A percentile compares a stretch with the other conserved stretches of the same genome.
These are phyloP conservation scores for Forbesichthys papilliferus DNA, from an alignment of 2,113 vertebrate species.

Conservation along the genomic window DNA sequence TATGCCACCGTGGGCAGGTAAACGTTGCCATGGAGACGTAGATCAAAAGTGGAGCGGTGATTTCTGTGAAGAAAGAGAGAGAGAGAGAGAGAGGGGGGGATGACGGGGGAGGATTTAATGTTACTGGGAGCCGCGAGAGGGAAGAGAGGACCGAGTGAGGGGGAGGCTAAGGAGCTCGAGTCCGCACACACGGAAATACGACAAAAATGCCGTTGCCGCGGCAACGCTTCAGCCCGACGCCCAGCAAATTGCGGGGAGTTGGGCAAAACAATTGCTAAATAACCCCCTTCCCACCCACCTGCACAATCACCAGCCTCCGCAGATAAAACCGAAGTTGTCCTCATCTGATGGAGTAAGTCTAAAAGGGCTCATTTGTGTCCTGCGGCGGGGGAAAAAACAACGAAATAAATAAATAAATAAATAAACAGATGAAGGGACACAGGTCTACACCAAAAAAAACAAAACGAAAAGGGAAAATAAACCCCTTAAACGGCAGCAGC, in stretches of 20 bases:
- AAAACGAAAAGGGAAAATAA: neutral
- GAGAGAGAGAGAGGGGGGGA: neutral
- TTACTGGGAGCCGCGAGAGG: conserved; percentile 6
- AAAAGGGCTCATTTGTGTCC: neutral
- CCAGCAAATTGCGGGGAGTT: neutral
- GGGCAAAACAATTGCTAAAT: conserved; percentile 39
- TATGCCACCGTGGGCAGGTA: neutral
- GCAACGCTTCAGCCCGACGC: conserved; percentile 48
- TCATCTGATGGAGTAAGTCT: neutral
- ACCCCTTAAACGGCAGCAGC: no score
- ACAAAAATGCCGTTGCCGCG: conserved; percentile 56
- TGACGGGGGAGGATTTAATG: conserved; percentile 11
- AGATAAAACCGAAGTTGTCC: neutral
- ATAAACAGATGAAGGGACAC: neutral
- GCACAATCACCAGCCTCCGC: neutral
- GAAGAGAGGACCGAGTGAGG: conserved; percentile 26
- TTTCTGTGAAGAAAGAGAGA: conserved; percentile 3
- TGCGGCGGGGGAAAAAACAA: neutral
- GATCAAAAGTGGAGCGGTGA: no score
- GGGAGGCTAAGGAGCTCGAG: conserved; percentile 43
- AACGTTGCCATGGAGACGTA: conserved; percentile 11
- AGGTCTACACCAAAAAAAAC: neutral
- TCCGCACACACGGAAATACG: conserved; percentile 27
- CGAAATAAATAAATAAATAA: neutral
- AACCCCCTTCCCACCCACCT: conserved; percentile 8